Conservation (phyloP, 1,140 invertebrate genomes). For the Drosophila sucinea region DNA sequence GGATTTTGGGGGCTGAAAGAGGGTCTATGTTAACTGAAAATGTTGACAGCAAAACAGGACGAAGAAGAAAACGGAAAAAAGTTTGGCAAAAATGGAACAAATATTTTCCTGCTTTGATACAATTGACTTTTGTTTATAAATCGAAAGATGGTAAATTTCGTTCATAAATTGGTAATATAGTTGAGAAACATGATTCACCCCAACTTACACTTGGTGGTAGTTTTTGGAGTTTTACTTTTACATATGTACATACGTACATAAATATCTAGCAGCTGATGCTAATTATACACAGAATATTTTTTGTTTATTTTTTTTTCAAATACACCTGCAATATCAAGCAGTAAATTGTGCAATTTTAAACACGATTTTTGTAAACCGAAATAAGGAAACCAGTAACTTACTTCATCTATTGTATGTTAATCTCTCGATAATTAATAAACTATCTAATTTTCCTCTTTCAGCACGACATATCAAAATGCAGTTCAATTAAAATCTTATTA, state of each 20-base stretch:
- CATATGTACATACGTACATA: background rate
- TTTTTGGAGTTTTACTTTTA: background rate
- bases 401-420: too few relatives aligned
- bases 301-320: too few relatives aligned
- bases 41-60: constrained; percentile 1
- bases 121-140: constrained; percentile 6
- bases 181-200: background rate
- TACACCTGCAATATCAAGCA: too few relatives aligned
- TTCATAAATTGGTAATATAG: background rate
- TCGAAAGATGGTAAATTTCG: background rate
- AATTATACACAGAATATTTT: background rate
- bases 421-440: background rate
- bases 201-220: background rate
- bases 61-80: background rate
- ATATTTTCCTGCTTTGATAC: background rate
- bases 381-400: too few relatives aligned
- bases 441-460: constrained; percentile 15
- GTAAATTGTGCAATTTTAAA: too few relatives aligned
- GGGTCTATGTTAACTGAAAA: constrained; percentile 3
- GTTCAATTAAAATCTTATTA: constrained; percentile 51
- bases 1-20: background rate
- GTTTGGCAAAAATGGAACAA: constrained; percentile 4
- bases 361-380: too few relatives aligned
- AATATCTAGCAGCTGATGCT: background rate
- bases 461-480: constrained; percentile 59